Conservation (phyloP, 2,888 invertebrate species). For the Cerastis leucographa region DNA sequence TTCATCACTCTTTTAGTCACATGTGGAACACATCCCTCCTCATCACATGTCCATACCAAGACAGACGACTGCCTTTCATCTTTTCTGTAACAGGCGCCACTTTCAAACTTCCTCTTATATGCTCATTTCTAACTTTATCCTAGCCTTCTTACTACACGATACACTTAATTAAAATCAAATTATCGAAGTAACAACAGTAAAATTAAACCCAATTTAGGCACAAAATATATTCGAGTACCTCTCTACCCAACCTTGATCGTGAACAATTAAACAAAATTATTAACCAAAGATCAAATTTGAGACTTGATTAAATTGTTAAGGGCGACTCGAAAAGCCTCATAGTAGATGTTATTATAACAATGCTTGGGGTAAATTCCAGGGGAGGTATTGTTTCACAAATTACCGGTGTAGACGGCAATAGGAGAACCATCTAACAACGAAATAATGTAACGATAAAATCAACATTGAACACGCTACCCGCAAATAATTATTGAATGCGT, state of each 20-base stretch:
- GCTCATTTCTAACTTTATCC: too few species aligned
- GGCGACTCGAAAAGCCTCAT: slow-evolving; percentile 58
- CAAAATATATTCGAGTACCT: slow-evolving; percentile 36
- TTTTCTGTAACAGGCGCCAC: too few species aligned
- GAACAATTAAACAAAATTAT: slow-evolving; percentile 66
- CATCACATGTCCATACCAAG: too few species aligned
- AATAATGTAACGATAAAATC: slow-evolving; percentile 76
- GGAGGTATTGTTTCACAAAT: slow-evolving; percentile 78
- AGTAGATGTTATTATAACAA: slow-evolving; percentile 69
- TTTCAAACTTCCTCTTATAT: too few species aligned
- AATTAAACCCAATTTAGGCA: slow-evolving; percentile 36
- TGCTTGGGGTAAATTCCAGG: slow-evolving; percentile 66
- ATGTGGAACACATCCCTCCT: too few species aligned
- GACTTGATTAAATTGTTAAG: slow-evolving; percentile 69
- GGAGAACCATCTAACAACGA: slow-evolving; percentile 70
- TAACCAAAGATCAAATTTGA: slow-evolving; percentile 66
- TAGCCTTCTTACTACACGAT: background rate
- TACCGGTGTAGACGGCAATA: slow-evolving; percentile 73
- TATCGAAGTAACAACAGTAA: slow-evolving; percentile 15
- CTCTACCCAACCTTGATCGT: slow-evolving; percentile 22
- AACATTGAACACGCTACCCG: slow-evolving; percentile 73
- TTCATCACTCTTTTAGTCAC: too few species aligned
- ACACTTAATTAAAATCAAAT: slow-evolving; percentile 32
- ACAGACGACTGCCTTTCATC: too few species aligned
- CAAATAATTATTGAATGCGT: slow-evolving; percentile 69